Evolutionary conservation across 2,888 invertebrate species (phyloP).

Genomic region (Erannis defoliaria): DNA sequence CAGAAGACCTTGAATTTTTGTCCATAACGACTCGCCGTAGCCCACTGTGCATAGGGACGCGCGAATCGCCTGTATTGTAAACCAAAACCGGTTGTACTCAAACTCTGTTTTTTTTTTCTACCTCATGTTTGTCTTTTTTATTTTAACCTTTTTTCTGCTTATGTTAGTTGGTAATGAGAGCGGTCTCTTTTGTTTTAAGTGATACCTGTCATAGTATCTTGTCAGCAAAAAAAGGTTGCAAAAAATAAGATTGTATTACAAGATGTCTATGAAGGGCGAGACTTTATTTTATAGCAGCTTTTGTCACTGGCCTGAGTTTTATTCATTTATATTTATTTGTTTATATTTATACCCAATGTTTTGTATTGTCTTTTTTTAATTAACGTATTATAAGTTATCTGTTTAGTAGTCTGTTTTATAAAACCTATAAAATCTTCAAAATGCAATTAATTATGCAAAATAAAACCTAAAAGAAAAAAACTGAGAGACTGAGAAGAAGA

Average conservation of each 20-base stretch:
- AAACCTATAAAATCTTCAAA: not conserved
- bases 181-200: conserved; percentile 40
- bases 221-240: conserved; percentile 32
- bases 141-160: conserved; percentile 8
- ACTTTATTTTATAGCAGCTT: conserved; percentile 9
- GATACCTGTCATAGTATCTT: conserved; percentile 33
- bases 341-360: conserved; percentile 2
- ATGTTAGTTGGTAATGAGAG: conserved; percentile 35
- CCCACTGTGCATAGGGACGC: conserved; percentile 31
- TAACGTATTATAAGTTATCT: not conserved
- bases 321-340: not conserved
- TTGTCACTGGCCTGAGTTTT: conserved; percentile 3
- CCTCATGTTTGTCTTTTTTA: not conserved
- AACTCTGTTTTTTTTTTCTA: conserved; percentile 17
- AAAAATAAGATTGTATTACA: conserved; percentile 29
- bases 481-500: conserved; percentile 15
- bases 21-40: conserved; percentile 32
- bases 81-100: conserved; percentile 33
- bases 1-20: conserved; percentile 43
- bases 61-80: conserved; percentile 30
- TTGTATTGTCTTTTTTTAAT: not conserved
- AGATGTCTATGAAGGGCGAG: conserved; percentile 23
- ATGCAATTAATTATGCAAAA: conserved; percentile 13
- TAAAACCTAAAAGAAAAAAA: not conserved
- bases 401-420: not conserved